These are phyloP conservation scores for Agonopterix alstromeriana DNA, from an alignment of 2,888 invertebrate species.

Conservation along the genomic window DNA sequence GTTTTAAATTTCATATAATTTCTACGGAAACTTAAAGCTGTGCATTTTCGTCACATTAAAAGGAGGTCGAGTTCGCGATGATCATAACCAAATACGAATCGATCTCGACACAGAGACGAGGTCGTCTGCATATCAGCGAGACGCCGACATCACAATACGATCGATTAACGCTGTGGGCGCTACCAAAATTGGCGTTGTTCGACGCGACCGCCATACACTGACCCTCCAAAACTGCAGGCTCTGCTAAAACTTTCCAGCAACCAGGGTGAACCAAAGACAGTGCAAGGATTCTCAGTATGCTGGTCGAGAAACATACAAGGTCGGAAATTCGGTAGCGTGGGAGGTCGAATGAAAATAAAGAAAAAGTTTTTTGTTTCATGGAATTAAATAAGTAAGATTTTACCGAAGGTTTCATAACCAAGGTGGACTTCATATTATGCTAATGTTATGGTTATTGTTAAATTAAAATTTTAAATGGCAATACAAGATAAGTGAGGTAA, in stretches of 20 bases:
- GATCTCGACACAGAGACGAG: slow-evolving; percentile 34
- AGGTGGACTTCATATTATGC: slow-evolving; percentile 20
- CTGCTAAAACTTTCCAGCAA: slow-evolving; percentile 11
- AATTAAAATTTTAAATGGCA: slow-evolving; percentile 1
- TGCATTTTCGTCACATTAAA: neutral
- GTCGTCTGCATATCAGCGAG: slow-evolving; percentile 37
- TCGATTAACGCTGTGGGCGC: slow-evolving; percentile 45
- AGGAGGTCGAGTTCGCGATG: slow-evolving; percentile 8
- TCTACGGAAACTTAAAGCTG: slow-evolving; percentile 4
- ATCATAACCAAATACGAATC: slow-evolving; percentile 52
- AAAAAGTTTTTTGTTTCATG: slow-evolving; percentile 19
- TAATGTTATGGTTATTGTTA: slow-evolving; percentile 5
- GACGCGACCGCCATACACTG: slow-evolving; percentile 27
- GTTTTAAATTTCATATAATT: neutral
- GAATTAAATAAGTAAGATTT: slow-evolving; percentile 10
- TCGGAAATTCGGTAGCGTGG: slow-evolving; percentile 19
- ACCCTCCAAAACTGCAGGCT: slow-evolving; percentile 14
- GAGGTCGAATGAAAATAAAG: slow-evolving; percentile 28
- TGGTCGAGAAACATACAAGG: slow-evolving; percentile 15
- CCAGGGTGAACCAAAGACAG: neutral
- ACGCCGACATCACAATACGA: slow-evolving; percentile 39
- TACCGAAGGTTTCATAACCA: slow-evolving; percentile 23
- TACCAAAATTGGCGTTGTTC: slow-evolving; percentile 56
- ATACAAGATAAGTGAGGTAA: slow-evolving; percentile 1
- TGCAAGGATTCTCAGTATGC: neutral